Evolutionary conservation across 2,113 vertebrate species (phyloP).

Genomic region (Sciurus niger): DNA sequence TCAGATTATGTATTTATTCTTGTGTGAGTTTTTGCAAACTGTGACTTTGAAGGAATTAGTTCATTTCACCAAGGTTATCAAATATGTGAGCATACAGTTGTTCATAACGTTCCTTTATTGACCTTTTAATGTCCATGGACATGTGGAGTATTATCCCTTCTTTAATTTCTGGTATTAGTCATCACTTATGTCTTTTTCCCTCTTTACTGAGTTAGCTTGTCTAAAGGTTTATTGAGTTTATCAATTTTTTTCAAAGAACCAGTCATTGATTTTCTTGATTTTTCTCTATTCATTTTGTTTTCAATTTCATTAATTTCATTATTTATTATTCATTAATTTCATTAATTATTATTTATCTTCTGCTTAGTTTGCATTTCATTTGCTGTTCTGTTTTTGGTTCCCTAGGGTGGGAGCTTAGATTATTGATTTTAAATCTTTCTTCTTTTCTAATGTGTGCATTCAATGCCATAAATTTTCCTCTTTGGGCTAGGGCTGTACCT

Average conservation of each 20-base stretch:
- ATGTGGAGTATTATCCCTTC: not conserved
- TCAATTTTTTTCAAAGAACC: not conserved
- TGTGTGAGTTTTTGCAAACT: no score
- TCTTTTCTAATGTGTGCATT: not conserved
- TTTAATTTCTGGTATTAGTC: not conserved
- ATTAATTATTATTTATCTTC: not conserved
- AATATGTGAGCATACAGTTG: not conserved
- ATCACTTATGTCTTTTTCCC: not conserved
- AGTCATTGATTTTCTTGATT: not conserved
- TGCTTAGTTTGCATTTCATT: not conserved
- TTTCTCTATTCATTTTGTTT: not conserved
- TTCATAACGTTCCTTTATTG: not conserved
- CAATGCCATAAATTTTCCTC: not conserved
- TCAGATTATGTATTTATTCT: not conserved
- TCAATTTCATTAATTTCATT: not conserved
- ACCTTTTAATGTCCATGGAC: not conserved
- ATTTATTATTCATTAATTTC: not conserved
- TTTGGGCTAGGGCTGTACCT: no score
- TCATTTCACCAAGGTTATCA: not conserved
- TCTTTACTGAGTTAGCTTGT: not conserved
- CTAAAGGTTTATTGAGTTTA: not conserved
- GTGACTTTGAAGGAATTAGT: not conserved
- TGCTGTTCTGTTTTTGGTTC: not conserved
- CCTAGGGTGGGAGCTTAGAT: not conserved
- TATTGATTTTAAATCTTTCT: not conserved